A percentile compares a stretch with the other conserved stretches of the same genome.
Evolutionary conservation across 1,140 invertebrate genomes (phyloP).

Genomic region (Lordiphosa clarofinis): DNA sequence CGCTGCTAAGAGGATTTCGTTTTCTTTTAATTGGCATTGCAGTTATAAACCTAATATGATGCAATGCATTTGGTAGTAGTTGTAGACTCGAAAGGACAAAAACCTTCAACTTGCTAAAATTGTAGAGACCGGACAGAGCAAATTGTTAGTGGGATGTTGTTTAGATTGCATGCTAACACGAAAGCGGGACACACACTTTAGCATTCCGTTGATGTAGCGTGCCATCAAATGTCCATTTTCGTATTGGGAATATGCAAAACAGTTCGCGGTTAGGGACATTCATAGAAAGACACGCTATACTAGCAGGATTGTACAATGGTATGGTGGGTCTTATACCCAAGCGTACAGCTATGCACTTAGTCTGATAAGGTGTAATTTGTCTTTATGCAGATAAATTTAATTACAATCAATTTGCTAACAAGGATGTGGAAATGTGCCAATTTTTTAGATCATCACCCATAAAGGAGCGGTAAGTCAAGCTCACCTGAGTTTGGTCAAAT

Average conservation of each 20-base stretch:
- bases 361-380: no score
- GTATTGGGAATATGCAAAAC: conserved; percentile 37
- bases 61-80: no score
- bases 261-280: conserved; percentile 22
- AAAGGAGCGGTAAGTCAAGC: no score
- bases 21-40: no score
- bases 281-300: conserved; percentile 18
- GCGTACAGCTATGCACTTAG: conserved; percentile 6
- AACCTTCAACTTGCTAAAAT: not conserved
- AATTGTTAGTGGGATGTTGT: conserved; percentile 33
- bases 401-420: no score
- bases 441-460: no score
- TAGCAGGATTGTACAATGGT: not conserved
- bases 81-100: no score
- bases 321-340: conserved; percentile 5
- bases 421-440: no score
- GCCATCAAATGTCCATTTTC: conserved; percentile 21
- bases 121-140: conserved; percentile 28
- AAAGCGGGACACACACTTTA: conserved; percentile 8
- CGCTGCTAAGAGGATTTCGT: no score
- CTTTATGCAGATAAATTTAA: no score
- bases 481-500: no score
- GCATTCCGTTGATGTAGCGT: conserved; percentile 29
- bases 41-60: no score
- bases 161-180: conserved; percentile 37